phyloP scores from a whole-genome alignment of 1,140 invertebrate genomes.

The Glomeris maerens region DNA sequence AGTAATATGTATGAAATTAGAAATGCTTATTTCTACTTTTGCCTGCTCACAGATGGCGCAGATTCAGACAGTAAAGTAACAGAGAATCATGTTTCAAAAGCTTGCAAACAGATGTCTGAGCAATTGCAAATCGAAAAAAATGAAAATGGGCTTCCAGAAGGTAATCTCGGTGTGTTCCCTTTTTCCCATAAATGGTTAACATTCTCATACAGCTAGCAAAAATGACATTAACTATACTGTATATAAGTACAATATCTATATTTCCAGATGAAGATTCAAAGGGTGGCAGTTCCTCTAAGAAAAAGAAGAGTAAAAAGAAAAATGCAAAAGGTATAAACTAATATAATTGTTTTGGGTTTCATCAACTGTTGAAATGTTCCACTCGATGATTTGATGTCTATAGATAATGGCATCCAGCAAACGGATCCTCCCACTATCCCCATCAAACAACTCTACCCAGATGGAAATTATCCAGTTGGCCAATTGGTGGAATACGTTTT shows the following conservation, averaged over 20 bases:
- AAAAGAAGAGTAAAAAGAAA: slow-evolving; percentile 16
- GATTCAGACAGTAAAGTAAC: background rate
- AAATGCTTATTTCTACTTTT: background rate
- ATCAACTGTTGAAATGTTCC: background rate
- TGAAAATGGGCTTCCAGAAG: slow-evolving; percentile 47
- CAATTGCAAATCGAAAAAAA: slow-evolving; percentile 21
- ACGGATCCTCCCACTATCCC: slow-evolving; percentile 75
- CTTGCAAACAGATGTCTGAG: background rate
- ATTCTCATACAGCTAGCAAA: no score
- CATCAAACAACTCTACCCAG: slow-evolving; percentile 65
- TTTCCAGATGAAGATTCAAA: slow-evolving; percentile 8
- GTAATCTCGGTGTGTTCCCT: no score
- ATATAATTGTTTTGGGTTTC: slow-evolving; percentile 10
- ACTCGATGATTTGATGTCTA: background rate
- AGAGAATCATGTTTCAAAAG: background rate
- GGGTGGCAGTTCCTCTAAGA: background rate
- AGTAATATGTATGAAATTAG: background rate
- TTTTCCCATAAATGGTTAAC: no score
- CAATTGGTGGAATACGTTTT: slow-evolving; percentile 29
- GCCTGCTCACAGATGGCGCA: background rate
- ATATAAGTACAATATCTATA: background rate
- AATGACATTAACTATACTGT: slow-evolving; percentile 19
- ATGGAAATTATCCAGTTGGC: slow-evolving; percentile 47
- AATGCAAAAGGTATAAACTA: slow-evolving; percentile 4
- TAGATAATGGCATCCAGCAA: slow-evolving; percentile 36